Evolutionary conservation across 2,113 vertebrate species (phyloP).

Genomic region (Telmatochromis brichardi): DNA sequence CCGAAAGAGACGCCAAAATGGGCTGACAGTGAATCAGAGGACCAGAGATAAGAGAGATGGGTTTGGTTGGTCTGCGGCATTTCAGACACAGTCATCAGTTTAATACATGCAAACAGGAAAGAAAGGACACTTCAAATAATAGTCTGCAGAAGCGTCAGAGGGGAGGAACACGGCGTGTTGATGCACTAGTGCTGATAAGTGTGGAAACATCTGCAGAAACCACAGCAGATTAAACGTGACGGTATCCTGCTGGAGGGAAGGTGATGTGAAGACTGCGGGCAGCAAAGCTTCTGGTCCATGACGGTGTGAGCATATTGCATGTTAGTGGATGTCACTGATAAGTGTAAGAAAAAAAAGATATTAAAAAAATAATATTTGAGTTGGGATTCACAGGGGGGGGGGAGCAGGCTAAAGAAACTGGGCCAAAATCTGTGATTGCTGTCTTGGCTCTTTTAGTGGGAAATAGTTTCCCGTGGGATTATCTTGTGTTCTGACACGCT

Average conservation of each 20-base stretch:
- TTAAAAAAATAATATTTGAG: neutral
- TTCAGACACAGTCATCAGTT: conserved; percentile 33
- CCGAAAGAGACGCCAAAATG: neutral
- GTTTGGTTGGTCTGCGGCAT: neutral
- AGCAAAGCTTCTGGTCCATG: neutral
- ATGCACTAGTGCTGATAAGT: conserved; percentile 22
- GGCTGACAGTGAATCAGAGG: neutral
- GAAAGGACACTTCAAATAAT: conserved; percentile 19
- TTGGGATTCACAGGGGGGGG: neutral
- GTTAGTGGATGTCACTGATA: neutral
- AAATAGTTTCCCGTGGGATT: conserved; percentile 13
- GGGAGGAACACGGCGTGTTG: neutral
- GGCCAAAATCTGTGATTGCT: conserved; percentile 13
- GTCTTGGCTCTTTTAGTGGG: conserved; percentile 8
- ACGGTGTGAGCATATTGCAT: neutral
- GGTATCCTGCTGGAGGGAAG: neutral
- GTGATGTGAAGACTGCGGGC: neutral
- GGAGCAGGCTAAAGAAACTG: neutral
- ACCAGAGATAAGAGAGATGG: neutral
- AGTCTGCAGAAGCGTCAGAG: conserved; percentile 4
- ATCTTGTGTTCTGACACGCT: conserved; percentile 7
- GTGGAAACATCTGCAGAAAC: conserved; percentile 17
- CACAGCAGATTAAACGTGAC: conserved; percentile 29
- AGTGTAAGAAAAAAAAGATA: neutral
- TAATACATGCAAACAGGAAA: neutral